Evolutionary conservation across 2,797 vertebrate genomes (phyloP), one percentile per base, ranked within the genome.

Genomic region (Crax fasciolata): DNA sequence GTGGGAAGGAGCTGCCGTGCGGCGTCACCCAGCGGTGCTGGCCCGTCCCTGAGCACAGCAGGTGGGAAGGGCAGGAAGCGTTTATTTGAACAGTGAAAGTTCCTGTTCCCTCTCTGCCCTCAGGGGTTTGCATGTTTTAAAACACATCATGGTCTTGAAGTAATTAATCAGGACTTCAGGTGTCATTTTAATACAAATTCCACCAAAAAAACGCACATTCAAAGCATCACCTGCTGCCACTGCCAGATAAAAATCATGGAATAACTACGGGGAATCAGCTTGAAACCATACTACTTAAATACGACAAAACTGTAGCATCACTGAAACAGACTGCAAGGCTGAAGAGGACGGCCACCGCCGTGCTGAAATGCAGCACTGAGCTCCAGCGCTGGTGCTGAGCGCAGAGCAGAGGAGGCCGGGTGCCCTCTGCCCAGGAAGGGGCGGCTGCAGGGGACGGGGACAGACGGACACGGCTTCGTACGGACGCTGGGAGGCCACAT

Each of bases 111-210:
- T 51, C 84, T 52, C 75, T 57, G 86, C 54, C 72, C 54, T 82
- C 30, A 16, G 20, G 48, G 48, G 24, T 41, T 18, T 32, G 71
- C 54, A 5, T 3, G n/a, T 28, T 67, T 90, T 55, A 58, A 91
- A 71, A 72, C 59, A 61, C 13, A 81, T 71, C 9, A 41, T 68
- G 70, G n/a, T 72, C 80, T 57, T 72, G 48, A 84, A 49, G 41
- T 21, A 63, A 84, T 41, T 48, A 58, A 62, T 19, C 25, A 39
- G 80, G 68, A 58, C 19, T 66, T 85, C 49, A 44, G 66, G 55
- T 72, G 74, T 44, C 49, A 57, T 78, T 88, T 78, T 59, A 67
- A 72, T 78, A 78, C 44, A 92, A 81, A 91, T 68, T 55, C 41
- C 85, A 87, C 73, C 14, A 7, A 38, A 67, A 83, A 46, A 28